Evolutionary conservation across 1,140 invertebrate genomes (phyloP).

Genomic region (Drosophila sturtevanti): DNA sequence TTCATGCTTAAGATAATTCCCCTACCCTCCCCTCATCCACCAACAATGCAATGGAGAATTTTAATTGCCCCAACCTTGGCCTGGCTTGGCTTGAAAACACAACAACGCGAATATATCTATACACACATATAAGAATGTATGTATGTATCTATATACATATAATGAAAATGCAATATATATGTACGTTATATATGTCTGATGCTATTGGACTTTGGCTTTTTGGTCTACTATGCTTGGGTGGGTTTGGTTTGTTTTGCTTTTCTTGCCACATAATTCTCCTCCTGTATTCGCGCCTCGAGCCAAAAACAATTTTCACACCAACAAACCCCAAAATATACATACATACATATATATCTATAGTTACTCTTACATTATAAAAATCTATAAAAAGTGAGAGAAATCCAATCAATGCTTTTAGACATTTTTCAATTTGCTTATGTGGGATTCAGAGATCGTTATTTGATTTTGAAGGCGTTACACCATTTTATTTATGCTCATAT

Average conservation of each 20-base stretch:
- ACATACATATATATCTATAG: slow-evolving; percentile 12
- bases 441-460: background rate
- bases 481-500: slow-evolving; percentile 39
- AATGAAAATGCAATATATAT: background rate
- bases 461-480: slow-evolving; percentile 37
- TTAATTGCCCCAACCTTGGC: slow-evolving; percentile 68
- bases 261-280: slow-evolving; percentile 68
- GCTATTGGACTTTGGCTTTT: slow-evolving; percentile 31
- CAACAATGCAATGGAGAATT: slow-evolving; percentile 54
- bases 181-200: background rate
- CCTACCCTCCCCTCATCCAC: background rate
- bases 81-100: slow-evolving; percentile 4
- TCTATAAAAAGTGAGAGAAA: slow-evolving; percentile 33
- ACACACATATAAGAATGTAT: too few relatives aligned
- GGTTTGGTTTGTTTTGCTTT: slow-evolving; percentile 55
- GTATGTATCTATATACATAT: too few relatives aligned
- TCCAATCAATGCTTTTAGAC: slow-evolving; percentile 43
- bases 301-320: slow-evolving; percentile 75
- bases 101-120: slow-evolving; percentile 18
- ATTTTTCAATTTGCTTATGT: slow-evolving; percentile 11
- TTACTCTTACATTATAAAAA: slow-evolving; percentile 31
- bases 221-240: slow-evolving; percentile 33
- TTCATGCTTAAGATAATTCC: slow-evolving; percentile 75
- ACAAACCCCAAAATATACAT: slow-evolving; percentile 22
- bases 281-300: slow-evolving; percentile 34